Evolutionary conservation across 2,797 vertebrate genomes (phyloP), one percentile per base, ranked within the genome.

Genomic region (Triplophysa bombifrons): DNA sequence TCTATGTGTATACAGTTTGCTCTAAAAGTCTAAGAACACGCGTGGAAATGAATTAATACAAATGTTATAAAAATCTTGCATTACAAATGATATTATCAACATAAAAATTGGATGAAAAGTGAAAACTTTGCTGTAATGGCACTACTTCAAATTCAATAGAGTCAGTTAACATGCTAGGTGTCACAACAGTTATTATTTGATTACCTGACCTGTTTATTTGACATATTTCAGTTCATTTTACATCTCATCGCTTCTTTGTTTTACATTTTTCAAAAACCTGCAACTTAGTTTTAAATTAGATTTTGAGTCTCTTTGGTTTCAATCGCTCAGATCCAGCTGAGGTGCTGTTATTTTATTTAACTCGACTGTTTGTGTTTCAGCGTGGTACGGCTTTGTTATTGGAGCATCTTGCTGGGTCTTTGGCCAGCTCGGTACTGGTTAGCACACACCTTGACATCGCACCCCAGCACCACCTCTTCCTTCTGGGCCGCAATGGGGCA

Each of bases 401-500:
- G 88, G 98, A 99, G 81, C 97, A 99, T 85, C 92, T 99, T 16
- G 96, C 96, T 0, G 98, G 97, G 9, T 97, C 96, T 83, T 87
- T 98, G 90, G 95, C 96, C 0, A 96, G 94, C 46, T 96, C 96
- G 2, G 96, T 99, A 85, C 95, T 96, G 0, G 95, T 99, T 88
- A 98, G 95, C 92, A 96, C 96, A 0, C 98, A 98, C 82, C 92
- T 99, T 19, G 98, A 99, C 87, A 98, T 99, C 1, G 98, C 98
- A 0, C 95, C 96, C 0, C 98, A 99, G 84, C 98, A 99, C 90
- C 98, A 99, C 92, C 96, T 98, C 89, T 98, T 98, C 83, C 97
- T 99, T 95, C 97, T 99, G 94, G 98, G 97, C 17, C 95, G 97
- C 65, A 98, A 98, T 0, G 96, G 97, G 85, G 96, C 95, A 91